Base-by-base conservation (phyloP, 2,888 invertebrate species). In the Drosophila mercatorum region DNA sequence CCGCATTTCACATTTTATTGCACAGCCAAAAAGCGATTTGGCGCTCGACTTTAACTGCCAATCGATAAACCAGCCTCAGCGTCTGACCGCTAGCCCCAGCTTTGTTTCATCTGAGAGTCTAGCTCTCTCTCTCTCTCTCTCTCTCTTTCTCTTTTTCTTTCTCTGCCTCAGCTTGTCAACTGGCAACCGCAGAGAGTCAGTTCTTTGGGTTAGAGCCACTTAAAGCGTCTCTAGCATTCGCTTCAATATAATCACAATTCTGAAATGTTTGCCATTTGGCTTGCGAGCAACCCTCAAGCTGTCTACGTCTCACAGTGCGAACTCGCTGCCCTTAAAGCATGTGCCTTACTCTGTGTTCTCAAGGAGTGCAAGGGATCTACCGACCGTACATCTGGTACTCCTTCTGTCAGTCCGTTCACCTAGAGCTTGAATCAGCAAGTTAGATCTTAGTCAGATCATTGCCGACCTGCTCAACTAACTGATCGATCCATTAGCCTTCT, bases 31-130 rank as follows among this genome's bases (percentile, higher is more conserved):
- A 41, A 40, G 34, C 70, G 58, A 49, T 63, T 74, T 74, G 26
- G 57, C 38, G 55, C 61, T 62, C 63, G 63, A 73, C 86, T 81
- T 86, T 81, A 86, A 78, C 72, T 58, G 72, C 41, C 75, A 83
- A 83, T 81, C 82, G 87, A 83, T 83, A 87, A 26, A n/a, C 56
- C 52, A 31, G n/a, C 40, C 34, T n/a, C 62, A 47, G 34, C 8
- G 22, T 22, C 52, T 53, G 53, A 34, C 46, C 53, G 22, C 12
- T 6, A 49, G 22, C 55, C n/a, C 11, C 22, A 14, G 53, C 46
- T 59, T 64, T 44, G 62, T 49, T 41, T 31, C 53, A 34, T 56
- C 36, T 61, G 51, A 49, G 57, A 57, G 53, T 31, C 28, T n/a
- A 4, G 0, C 2, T 0, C 26, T 28, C 11, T 72, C 49, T 62